phyloP scores from a whole-genome alignment of 2,113 vertebrate species.

The Lagopus leucura region DNA sequence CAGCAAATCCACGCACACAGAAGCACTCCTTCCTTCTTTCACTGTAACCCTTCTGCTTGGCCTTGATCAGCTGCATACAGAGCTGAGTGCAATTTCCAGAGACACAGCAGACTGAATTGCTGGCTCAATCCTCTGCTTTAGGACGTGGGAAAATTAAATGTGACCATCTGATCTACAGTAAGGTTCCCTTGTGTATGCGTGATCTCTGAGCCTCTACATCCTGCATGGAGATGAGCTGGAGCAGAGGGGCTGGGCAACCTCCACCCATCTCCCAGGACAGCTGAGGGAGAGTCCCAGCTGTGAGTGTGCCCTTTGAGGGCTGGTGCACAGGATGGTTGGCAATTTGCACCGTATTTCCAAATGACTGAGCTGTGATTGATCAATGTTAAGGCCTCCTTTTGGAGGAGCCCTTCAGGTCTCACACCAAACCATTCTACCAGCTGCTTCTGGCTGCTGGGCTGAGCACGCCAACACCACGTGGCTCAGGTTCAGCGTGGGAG shows the following conservation, averaged over 20 bases:
- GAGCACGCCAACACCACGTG: too few species aligned
- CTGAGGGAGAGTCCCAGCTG: not conserved
- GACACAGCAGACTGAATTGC: not conserved
- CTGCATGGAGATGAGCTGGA: not conserved
- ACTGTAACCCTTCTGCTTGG: not conserved
- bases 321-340: not conserved
- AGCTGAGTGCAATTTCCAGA: not conserved
- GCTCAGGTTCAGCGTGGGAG: not conserved
- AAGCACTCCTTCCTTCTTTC: not conserved
- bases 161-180: not conserved
- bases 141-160: not conserved
- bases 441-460: not conserved
- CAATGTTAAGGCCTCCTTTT: not conserved
- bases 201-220: not conserved
- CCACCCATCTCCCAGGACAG: not conserved
- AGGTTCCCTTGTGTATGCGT: not conserved
- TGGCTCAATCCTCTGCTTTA: not conserved
- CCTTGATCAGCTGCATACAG: not conserved
- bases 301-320: fast-evolving
- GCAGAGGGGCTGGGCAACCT: not conserved
- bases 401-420: not conserved
- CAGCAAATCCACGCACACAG: not conserved
- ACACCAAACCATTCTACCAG: not conserved
- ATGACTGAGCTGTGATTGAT: not conserved
- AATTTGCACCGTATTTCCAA: not conserved